Evolutionary conservation across 2,113 vertebrate genomes (phyloP).

Genomic region (Cyanistes caeruleus): DNA sequence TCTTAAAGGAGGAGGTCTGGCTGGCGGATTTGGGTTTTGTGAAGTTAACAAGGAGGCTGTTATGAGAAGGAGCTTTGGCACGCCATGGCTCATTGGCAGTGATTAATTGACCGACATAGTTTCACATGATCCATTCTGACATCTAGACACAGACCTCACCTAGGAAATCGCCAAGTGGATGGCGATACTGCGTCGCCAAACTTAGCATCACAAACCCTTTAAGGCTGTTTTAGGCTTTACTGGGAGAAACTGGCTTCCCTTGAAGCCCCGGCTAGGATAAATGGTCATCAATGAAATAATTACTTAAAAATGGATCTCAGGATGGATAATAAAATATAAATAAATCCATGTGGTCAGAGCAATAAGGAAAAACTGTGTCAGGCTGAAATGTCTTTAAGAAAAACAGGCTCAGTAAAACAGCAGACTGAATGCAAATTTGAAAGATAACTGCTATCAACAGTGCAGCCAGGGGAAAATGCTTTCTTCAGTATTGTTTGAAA

Average conservation of each 20-base stretch:
- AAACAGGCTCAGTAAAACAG: neutral
- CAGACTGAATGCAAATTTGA: neutral
- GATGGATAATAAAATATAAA: neutral
- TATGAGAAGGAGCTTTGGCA: conserved; percentile 67
- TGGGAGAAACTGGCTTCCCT: neutral
- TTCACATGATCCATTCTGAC: conserved; percentile 82
- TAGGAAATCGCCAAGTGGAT: conserved; percentile 70
- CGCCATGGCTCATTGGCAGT: conserved; percentile 82
- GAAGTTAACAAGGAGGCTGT: conserved; percentile 23
- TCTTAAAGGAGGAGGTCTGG: conserved; percentile 17
- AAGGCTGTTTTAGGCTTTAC: neutral
- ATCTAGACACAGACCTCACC: conserved; percentile 77
- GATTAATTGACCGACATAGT: conserved; percentile 82
- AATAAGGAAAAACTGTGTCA: neutral
- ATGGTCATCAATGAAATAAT: neutral
- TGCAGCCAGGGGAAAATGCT: neutral
- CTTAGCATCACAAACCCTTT: neutral
- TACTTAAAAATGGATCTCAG: conserved; percentile 8
- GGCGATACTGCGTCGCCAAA: conserved; percentile 38
- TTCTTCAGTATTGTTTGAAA: neutral
- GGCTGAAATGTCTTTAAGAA: neutral
- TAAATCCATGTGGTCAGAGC: neutral
- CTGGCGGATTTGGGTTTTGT: neutral
- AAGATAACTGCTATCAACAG: neutral
- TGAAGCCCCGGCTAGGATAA: neutral